Evolutionary conservation across 2,797 vertebrate species (phyloP), one percentile per base, ranked within the genome.

Genomic region (Epinephelus awoara): DNA sequence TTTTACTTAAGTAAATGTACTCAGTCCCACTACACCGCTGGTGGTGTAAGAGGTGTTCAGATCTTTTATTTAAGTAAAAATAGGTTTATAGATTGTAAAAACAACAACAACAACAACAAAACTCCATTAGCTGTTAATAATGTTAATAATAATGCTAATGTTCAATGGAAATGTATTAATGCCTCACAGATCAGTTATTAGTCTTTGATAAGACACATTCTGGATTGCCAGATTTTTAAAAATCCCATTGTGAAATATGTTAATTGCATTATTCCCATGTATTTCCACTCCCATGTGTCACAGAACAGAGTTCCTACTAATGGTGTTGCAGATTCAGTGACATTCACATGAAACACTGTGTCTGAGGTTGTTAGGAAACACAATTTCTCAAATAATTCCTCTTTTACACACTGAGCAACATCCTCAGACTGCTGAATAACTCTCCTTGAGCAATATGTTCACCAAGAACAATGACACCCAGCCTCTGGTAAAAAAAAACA

Each of bases 331-430:
- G 5, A 12, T 21, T 4, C 3, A 27, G 38, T 42, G 13, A 13
- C 2, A 25, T 3, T 29, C 0, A 11, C 8, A 19, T 40, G 13
- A 27, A 44, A n/a, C 5, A 55, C 2, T 46, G 17, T 5, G 64
- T 61, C 6, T 29, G 21, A 61, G 10, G 34, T 0, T 4, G 10
- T 2, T 2, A 1, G 52, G 6, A 47, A 34, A 46, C 3, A 6
- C 4, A 17, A 1, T 55, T 47, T 19, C 55, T 62, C 14, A 13
- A 54, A 47, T 2, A 21, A 29, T 83, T 85, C 77, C 75, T 67
- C 51, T 83, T 76, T 64, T 9, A 27, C 10, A 19, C 3, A 10
- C 1, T 71, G 54, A 65, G 72, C 5, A 70, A 85, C 44, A 21
- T 70, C 64, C 29, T 65, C 40, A 18, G 0, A 5, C 18, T 19